Percentiles rank a stretch among this genome's conserved stretches.
Conservation (phyloP, 2,113 vertebrate species). For the Chloropsis cyanopogon region DNA sequence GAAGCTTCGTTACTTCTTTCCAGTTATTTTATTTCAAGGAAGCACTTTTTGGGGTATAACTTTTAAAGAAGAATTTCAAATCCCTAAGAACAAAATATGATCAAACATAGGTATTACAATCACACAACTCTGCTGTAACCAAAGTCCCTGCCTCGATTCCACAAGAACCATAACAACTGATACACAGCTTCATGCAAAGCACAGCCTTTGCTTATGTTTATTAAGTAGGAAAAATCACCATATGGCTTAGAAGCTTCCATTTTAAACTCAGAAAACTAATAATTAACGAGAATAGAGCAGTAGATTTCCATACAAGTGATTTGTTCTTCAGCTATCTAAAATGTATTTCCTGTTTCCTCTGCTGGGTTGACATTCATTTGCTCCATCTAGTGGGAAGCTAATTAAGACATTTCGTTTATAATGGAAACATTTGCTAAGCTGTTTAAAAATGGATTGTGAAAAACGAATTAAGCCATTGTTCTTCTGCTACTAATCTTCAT, state of each 20-base stretch:
- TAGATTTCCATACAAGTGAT: neutral
- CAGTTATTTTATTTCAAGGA: neutral
- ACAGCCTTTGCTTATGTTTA: neutral
- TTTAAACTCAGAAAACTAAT: neutral
- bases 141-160: neutral
- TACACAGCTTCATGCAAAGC: neutral
- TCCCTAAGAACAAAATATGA: neutral
- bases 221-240: neutral
- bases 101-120: neutral
- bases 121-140: neutral
- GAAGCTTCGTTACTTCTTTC: neutral
- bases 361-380: neutral
- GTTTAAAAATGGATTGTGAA: neutral
- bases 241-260: neutral
- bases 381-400: conserved; percentile 38
- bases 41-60: neutral
- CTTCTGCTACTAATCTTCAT: neutral
- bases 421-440: neutral
- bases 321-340: neutral
- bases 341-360: neutral
- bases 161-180: neutral
- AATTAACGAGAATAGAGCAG: neutral
- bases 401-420: neutral
- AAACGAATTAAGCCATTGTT: neutral
- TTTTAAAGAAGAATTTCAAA: neutral